phyloP scores from a whole-genome alignment of 2,888 invertebrate species.

The Tanytarsus gracilentus region DNA sequence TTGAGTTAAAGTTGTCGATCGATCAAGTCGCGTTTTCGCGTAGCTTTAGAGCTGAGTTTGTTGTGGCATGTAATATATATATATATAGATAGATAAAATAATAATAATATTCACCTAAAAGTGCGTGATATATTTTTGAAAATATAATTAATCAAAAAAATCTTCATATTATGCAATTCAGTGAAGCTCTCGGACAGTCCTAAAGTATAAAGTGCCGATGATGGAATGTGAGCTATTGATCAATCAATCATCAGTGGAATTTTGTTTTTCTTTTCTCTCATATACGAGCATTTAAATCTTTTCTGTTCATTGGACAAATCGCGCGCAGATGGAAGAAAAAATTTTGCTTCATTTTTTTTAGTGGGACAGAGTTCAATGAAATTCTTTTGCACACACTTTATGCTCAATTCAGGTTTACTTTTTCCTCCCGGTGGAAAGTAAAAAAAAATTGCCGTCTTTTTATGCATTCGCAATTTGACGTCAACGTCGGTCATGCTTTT shows the following conservation, averaged over 20 bases:
- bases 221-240: constrained; percentile 10
- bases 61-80: no score
- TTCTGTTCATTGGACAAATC: constrained; percentile 4
- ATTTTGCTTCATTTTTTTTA: not conserved
- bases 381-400: not conserved
- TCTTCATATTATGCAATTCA: not conserved
- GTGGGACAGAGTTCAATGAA: constrained; percentile 25
- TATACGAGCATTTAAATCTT: constrained; percentile 21
- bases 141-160: not conserved
- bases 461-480: not conserved
- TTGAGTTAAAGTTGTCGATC: not conserved
- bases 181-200: not conserved
- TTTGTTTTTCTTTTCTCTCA: not conserved
- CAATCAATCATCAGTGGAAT: constrained; percentile 17
- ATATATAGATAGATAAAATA: no score
- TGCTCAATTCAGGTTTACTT: constrained; percentile 11
- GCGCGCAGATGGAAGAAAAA: not conserved
- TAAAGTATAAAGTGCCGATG: no score
- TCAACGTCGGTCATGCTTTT: constrained; percentile 4
- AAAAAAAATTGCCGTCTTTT: not conserved
- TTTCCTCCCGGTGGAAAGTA: not conserved
- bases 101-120: no score
- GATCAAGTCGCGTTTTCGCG: not conserved
- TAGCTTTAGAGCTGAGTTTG: not conserved
- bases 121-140: no score